Conservation (phyloP, 2,113 vertebrate genomes). For the Accipiter cooperii region DNA sequence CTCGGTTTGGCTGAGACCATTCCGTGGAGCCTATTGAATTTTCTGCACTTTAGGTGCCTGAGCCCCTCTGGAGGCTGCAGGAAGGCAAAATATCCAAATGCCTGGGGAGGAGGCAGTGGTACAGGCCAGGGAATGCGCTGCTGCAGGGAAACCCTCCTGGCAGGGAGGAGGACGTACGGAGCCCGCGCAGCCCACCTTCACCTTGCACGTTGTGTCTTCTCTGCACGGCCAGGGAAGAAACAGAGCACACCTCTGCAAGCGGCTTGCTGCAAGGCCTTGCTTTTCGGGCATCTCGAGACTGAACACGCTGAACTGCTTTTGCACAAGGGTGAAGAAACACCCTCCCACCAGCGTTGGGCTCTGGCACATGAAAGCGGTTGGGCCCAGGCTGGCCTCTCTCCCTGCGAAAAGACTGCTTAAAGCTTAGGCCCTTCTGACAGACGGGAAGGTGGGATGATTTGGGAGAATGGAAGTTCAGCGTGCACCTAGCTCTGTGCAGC, state of each 20-base stretch:
- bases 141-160: not conserved
- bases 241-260: not conserved
- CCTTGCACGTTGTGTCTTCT: not conserved
- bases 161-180: not conserved
- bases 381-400: not conserved
- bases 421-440: not conserved
- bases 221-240: rapidly evolving
- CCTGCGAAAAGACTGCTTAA: not conserved
- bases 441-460: not conserved
- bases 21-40: not conserved
- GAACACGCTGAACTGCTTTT: not conserved
- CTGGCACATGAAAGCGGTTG: not conserved
- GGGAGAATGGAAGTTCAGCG: not conserved
- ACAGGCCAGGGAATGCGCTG: not conserved
- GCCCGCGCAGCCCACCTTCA: not conserved
- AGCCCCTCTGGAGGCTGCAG: not conserved
- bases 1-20: not conserved
- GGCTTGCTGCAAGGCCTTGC: not conserved
- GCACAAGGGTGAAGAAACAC: not conserved
- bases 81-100: not conserved
- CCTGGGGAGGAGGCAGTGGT: not conserved
- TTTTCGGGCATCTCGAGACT: not conserved
- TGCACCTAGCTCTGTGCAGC: not conserved
- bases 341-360: rapidly evolving
- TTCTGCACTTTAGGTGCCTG: not conserved